phyloP scores from a whole-genome alignment of 2,888 invertebrate species.

The Dermolepida albohirtum region DNA sequence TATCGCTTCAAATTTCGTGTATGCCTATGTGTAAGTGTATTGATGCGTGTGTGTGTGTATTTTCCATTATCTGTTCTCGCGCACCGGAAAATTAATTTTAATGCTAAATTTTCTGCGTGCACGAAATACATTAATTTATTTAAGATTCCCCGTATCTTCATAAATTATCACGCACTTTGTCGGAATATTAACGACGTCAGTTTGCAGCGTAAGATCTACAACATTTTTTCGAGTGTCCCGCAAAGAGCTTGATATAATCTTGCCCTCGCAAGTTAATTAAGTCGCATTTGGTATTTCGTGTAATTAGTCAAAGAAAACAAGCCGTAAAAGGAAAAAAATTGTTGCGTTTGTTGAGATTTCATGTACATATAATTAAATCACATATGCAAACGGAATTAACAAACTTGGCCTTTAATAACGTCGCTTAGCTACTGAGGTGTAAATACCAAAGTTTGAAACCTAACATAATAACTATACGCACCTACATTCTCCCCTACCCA shows the following conservation, averaged over 20 bases:
- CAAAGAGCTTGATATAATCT: neutral
- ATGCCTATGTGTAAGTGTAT: neutral
- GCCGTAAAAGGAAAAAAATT: too few species aligned
- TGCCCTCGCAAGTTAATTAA: neutral
- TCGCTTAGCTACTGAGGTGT: too few species aligned
- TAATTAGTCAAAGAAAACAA: too few species aligned
- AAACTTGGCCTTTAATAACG: too few species aligned
- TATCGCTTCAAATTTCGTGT: conserved; percentile 14
- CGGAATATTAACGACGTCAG: conserved; percentile 28
- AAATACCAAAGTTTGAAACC: too few species aligned
- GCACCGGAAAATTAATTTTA: conserved; percentile 38
- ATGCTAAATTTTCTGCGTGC: conserved; percentile 37
- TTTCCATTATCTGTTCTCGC: conserved; percentile 22
- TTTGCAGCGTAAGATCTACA: neutral
- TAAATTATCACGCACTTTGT: conserved; percentile 31
- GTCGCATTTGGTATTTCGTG: neutral
- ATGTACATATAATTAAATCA: too few species aligned
- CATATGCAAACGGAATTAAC: too few species aligned
- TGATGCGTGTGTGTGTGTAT: neutral
- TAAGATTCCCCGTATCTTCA: conserved; percentile 37
- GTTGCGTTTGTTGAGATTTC: too few species aligned
- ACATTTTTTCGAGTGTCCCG: neutral
- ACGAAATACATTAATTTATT: conserved; percentile 38
- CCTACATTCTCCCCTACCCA: too few species aligned
- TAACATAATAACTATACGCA: too few species aligned